phyloP scores from a whole-genome alignment of 2,888 invertebrate genomes.

The Volucella zonaria region DNA sequence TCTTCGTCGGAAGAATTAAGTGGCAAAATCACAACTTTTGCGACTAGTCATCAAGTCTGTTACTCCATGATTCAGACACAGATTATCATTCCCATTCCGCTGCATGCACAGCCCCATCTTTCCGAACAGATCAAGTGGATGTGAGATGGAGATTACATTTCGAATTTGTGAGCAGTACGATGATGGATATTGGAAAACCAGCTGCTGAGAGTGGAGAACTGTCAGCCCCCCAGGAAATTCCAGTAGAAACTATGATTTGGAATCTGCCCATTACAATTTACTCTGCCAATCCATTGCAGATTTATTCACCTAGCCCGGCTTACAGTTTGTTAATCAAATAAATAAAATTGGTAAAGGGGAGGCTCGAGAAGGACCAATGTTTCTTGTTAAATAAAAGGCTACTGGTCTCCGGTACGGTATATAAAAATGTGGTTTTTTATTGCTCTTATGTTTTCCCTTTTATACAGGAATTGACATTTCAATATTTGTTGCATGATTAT shows the following conservation, averaged over 20 bases:
- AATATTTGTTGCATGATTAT: too few species aligned
- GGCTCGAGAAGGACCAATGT: too few species aligned
- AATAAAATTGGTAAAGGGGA: slow-evolving; percentile 33
- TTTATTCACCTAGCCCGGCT: slow-evolving; percentile 85
- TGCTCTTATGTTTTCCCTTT: too few species aligned
- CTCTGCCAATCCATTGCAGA: slow-evolving; percentile 93
- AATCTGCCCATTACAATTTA: slow-evolving; percentile 97
- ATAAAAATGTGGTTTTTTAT: too few species aligned
- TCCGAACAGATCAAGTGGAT: slow-evolving; percentile 94
- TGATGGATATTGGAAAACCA: slow-evolving; percentile 84
- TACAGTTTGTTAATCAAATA: slow-evolving; percentile 79
- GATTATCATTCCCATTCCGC: slow-evolving; percentile 95
- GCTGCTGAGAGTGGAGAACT: slow-evolving; percentile 84
- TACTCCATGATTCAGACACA: slow-evolving; percentile 94
- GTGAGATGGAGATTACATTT: slow-evolving; percentile 97
- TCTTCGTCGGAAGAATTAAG: slow-evolving; percentile 74
- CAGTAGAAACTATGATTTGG: slow-evolving; percentile 99
- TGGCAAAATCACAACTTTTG: slow-evolving; percentile 89
- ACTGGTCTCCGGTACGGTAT: too few species aligned
- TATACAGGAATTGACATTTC: too few species aligned
- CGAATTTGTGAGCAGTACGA: slow-evolving; percentile 95
- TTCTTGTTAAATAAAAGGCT: too few species aligned
- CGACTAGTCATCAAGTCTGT: slow-evolving; percentile 96
- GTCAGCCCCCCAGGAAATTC: slow-evolving; percentile 92
- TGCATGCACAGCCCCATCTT: slow-evolving; percentile 98